These are phyloP conservation scores for Amphiprion clarkii DNA, from an alignment of 2,797 vertebrate genomes.

Conservation along the genomic window DNA sequence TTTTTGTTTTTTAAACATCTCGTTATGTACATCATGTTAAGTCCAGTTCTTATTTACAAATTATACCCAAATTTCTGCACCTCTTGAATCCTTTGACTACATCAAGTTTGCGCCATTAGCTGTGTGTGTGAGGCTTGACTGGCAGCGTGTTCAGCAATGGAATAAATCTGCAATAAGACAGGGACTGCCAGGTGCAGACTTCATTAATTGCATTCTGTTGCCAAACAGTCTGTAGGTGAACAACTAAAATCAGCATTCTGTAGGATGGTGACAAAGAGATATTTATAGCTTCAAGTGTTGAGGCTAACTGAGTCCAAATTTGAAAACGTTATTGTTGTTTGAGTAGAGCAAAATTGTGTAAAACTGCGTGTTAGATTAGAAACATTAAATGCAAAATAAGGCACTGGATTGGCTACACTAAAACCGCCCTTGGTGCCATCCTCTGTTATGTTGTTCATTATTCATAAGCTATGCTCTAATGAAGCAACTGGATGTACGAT, in stretches of 20 bases:
- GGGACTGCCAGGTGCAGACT: neutral
- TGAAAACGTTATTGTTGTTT: too few species aligned
- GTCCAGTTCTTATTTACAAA: neutral
- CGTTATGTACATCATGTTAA: too few species aligned
- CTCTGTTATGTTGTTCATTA: conserved; percentile 1
- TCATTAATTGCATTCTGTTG: neutral
- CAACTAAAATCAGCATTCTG: neutral
- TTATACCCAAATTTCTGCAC: neutral
- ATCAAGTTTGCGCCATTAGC: neutral
- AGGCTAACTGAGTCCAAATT: too few species aligned
- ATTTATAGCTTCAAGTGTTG: neutral
- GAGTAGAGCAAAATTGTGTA: too few species aligned
- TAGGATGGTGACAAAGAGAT: neutral
- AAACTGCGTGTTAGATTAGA: neutral
- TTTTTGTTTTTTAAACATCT: neutral
- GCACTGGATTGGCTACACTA: conserved; percentile 4
- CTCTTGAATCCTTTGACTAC: neutral
- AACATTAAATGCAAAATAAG: neutral
- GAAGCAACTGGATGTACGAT: conserved; percentile 4
- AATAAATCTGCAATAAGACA: neutral
- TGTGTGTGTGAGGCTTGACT: neutral
- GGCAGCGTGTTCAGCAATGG: neutral
- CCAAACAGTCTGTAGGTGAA: neutral
- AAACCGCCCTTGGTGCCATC: neutral
- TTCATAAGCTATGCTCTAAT: neutral